Conservation (phyloP, 2,888 invertebrate species). For the Sclerodermus sp. region DNA sequence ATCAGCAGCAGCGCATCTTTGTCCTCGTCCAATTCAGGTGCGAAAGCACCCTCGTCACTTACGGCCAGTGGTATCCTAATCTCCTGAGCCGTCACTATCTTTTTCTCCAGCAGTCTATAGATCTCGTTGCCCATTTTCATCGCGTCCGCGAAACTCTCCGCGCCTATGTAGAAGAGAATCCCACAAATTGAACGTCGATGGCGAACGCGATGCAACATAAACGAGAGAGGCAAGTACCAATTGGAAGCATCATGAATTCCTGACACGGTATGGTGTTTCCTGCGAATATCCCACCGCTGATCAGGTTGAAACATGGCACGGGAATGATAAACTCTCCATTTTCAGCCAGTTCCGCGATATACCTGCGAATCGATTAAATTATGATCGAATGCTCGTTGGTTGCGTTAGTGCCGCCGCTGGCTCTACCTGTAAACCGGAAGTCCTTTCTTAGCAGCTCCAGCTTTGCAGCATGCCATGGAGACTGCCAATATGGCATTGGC, state of each 20-base stretch:
- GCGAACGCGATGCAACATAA: no score
- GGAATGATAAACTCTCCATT: slow-evolving; percentile 40
- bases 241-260: slow-evolving; percentile 48
- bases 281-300: slow-evolving; percentile 44
- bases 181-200: no score
- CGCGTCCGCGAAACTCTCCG: slow-evolving; percentile 46
- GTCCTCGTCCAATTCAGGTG: slow-evolving; percentile 44
- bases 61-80: slow-evolving; percentile 36
- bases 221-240: no score
- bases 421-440: slow-evolving; percentile 48
- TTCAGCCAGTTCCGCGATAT: slow-evolving; percentile 43
- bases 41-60: slow-evolving; percentile 41
- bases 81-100: slow-evolving; percentile 38
- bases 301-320: slow-evolving; percentile 47
- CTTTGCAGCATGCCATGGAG: slow-evolving; percentile 50
- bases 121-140: slow-evolving; percentile 48
- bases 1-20: slow-evolving; percentile 37
- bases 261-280: slow-evolving; percentile 41
- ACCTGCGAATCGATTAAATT: slow-evolving; percentile 24
- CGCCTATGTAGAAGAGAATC: no score
- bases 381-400: no score
- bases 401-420: slow-evolving; percentile 14
- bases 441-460: slow-evolving; percentile 46
- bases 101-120: slow-evolving; percentile 37
- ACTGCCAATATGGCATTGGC: slow-evolving; percentile 46